Evolutionary conservation across 2,797 vertebrate species (phyloP), one percentile per base, ranked within the genome.

Genomic region (Pipistrellus pipistrellus): DNA sequence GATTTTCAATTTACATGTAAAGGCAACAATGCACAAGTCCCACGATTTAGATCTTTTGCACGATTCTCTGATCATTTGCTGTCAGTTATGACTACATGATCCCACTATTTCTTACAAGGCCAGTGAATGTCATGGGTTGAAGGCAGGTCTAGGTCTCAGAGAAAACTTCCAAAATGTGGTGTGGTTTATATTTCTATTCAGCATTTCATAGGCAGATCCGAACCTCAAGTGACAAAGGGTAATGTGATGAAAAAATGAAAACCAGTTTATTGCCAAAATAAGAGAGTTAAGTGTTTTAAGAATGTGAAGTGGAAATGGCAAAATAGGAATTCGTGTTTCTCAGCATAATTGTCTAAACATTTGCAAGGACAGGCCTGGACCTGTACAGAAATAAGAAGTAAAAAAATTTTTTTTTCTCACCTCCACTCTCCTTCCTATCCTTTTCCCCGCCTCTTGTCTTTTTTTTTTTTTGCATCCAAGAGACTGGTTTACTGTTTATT

Each of bases 1-100:
- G 46, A 83, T 21, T 71, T 93, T 88, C 78, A 62, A 94, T 80
- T 83, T 66, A 75, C 12, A 1, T 76, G 57, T 73, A 77, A 96
- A 93, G 85, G 38, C n/a, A 76, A 32, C 46, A 81, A 48, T 10
- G 51, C 17, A 62, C 15, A 25, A 27, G 83, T 68, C 53, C 55
- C 21, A 46, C 1, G 12, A 25, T 86, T 87, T 23, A 51, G 23
- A 32, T 85, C 57, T 91, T 93, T 66, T 55, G 62, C 59, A 25
- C 35, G n/a, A 32, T 88, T 85, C 38, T 83, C 35, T 35, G 83
- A 88, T 71, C 30, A 41, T 53, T 92, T 85, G 27, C 51, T 75
- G 17, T 78, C 35, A 35, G 4, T 83, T 88, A 41, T 6, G 41
- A 71, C 17, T 30, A 51, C 15, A 25, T 9, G 76, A 41, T 35